Percentiles rank a stretch among this genome's conserved stretches.
Conservation (phyloP, 2,113 vertebrate species). For the Promerops cafer region DNA sequence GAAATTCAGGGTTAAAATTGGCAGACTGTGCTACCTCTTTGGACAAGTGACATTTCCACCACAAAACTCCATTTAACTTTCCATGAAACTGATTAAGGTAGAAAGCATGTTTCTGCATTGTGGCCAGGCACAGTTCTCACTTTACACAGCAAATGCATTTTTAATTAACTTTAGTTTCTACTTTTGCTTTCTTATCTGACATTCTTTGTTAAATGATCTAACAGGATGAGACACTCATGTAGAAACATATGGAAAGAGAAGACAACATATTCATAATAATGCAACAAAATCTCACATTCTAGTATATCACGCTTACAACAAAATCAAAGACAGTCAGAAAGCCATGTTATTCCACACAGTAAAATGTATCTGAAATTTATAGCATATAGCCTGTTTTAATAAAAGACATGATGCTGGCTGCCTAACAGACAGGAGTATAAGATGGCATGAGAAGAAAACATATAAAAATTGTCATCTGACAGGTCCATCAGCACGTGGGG, state of each 20-base stretch:
- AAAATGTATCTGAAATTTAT: background rate
- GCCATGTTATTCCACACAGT: background rate
- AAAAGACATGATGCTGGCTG: background rate
- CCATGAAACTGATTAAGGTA: background rate
- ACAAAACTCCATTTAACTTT: background rate
- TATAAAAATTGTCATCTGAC: background rate
- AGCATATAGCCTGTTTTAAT: background rate
- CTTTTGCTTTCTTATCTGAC: background rate
- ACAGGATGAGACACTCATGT: background rate
- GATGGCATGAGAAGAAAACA: background rate
- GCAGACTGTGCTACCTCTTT: background rate
- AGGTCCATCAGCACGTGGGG: background rate
- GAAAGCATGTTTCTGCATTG: background rate
- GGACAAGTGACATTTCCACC: slow-evolving; percentile 20
- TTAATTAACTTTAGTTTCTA: background rate
- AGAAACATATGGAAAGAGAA: background rate
- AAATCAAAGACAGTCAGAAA: background rate
- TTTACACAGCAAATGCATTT: slow-evolving; percentile 1
- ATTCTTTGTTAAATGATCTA: background rate
- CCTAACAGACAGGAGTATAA: background rate
- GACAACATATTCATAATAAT: background rate
- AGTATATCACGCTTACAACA: background rate
- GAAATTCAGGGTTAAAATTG: background rate
- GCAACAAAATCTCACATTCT: background rate
- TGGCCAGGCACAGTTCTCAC: background rate